These are phyloP conservation scores for Pseudocheirus occidentalis DNA, from an alignment of 2,797 vertebrate species.

Conservation along the genomic window DNA sequence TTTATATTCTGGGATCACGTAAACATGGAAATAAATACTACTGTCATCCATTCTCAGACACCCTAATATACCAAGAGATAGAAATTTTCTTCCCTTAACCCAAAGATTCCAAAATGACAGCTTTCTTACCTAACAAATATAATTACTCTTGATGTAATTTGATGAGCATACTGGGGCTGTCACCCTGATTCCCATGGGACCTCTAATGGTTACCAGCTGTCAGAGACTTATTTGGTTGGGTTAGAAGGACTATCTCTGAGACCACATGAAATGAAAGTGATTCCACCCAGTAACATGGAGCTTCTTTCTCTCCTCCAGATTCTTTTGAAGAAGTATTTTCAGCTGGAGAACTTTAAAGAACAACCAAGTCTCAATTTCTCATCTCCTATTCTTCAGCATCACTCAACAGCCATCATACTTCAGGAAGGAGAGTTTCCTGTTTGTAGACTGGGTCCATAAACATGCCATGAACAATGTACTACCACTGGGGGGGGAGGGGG, in stretches of 20 bases:
- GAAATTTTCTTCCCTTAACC: not conserved
- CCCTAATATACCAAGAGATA: constrained; percentile 43
- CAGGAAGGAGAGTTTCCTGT: constrained; percentile 86
- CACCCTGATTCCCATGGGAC: not conserved
- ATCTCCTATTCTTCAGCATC: constrained; percentile 76
- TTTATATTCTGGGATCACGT: constrained; percentile 41
- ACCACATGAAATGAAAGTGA: constrained; percentile 68
- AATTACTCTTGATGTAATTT: not conserved
- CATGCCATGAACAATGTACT: constrained; percentile 82
- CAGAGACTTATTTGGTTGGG: constrained; percentile 38
- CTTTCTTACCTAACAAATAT: not conserved
- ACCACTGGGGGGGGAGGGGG: constrained; percentile 72
- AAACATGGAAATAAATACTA: constrained; percentile 34
- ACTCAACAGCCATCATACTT: constrained; percentile 82
- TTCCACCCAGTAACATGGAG: constrained; percentile 55
- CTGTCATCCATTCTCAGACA: constrained; percentile 1
- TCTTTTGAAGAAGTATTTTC: constrained; percentile 65
- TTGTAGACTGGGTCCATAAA: constrained; percentile 84
- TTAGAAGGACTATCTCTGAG: constrained; percentile 46
- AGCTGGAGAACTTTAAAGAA: constrained; percentile 76
- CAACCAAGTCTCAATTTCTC: constrained; percentile 77
- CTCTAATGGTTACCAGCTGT: not conserved
- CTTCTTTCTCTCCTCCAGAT: constrained; percentile 59
- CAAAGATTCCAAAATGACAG: not conserved
- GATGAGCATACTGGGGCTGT: not conserved